Conservation (phyloP, 2,888 invertebrate genomes). For the Athalia cordata region DNA sequence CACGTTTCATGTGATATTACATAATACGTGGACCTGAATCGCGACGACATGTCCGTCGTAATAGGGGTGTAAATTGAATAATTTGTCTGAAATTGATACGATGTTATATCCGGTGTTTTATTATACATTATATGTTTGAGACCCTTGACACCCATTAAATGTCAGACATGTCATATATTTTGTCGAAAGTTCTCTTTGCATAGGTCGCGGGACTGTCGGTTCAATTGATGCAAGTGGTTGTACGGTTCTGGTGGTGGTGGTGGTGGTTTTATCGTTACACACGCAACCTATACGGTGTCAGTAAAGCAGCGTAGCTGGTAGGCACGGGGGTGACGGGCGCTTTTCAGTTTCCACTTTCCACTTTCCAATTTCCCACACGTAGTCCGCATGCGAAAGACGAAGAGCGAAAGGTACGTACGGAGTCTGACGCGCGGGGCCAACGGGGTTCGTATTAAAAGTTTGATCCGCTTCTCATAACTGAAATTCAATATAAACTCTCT, state of each 20-base stretch:
- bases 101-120: neutral
- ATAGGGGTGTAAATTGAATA: too few relatives aligned
- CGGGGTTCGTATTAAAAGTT: conserved; percentile 14
- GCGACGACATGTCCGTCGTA: too few relatives aligned
- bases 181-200: conserved; percentile 28
- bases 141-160: conserved; percentile 29
- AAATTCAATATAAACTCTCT: conserved; percentile 37
- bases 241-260: neutral
- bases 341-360: too few relatives aligned
- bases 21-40: too few relatives aligned
- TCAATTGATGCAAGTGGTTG: neutral
- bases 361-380: neutral
- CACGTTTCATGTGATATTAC: too few relatives aligned
- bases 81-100: too few relatives aligned
- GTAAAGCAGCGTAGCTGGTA: too few relatives aligned
- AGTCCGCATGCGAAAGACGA: too few relatives aligned
- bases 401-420: neutral
- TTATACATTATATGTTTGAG: neutral
- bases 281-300: too few relatives aligned
- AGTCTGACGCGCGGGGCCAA: neutral
- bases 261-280: too few relatives aligned
- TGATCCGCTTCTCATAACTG: conserved; percentile 30
- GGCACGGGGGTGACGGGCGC: too few relatives aligned
- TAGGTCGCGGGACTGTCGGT: conserved; percentile 17
- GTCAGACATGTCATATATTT: conserved; percentile 34